These are phyloP conservation scores for Sparidentex hasta DNA, from an alignment of 2,797 vertebrate genomes.

Conservation along the genomic window DNA sequence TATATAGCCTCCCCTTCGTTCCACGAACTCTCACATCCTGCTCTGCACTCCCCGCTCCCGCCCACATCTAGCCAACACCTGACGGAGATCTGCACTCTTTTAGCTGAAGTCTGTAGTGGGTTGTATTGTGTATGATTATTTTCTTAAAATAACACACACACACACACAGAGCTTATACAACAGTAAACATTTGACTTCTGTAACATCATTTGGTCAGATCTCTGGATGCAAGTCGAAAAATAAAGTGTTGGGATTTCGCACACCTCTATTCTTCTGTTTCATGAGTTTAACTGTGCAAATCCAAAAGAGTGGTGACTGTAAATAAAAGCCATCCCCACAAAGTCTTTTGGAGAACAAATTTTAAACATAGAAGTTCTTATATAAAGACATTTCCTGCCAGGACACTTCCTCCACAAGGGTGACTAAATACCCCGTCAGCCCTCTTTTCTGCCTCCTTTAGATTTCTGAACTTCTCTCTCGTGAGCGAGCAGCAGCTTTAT, in stretches of 20 bases:
- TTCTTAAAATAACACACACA: neutral
- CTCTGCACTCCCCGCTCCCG: no score
- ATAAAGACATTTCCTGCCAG: neutral
- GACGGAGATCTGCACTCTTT: no score
- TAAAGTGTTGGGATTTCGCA: neutral
- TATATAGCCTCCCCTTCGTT: no score
- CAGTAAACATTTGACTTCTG: slow-evolving; percentile 9
- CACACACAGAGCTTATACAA: neutral
- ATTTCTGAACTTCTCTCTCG: slow-evolving; percentile 25
- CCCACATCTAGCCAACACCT: no score
- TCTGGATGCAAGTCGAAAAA: no score
- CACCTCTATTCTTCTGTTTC: neutral
- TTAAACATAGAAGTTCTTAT: neutral
- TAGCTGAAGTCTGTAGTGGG: neutral
- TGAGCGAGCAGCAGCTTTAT: slow-evolving; percentile 26
- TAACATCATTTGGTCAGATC: neutral
- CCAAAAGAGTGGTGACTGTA: neutral
- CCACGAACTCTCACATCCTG: no score
- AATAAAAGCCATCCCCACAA: neutral
- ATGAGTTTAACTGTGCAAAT: neutral
- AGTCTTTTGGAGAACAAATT: neutral
- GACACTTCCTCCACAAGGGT: slow-evolving; percentile 13
- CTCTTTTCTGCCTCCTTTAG: slow-evolving; percentile 18
- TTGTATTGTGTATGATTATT: neutral
- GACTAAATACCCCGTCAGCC: slow-evolving; percentile 15